Percentiles rank a stretch among this genome's conserved stretches.
Conservation (phyloP, 92 coral and sea anemone genomes). For the Heliopora coerulea region DNA sequence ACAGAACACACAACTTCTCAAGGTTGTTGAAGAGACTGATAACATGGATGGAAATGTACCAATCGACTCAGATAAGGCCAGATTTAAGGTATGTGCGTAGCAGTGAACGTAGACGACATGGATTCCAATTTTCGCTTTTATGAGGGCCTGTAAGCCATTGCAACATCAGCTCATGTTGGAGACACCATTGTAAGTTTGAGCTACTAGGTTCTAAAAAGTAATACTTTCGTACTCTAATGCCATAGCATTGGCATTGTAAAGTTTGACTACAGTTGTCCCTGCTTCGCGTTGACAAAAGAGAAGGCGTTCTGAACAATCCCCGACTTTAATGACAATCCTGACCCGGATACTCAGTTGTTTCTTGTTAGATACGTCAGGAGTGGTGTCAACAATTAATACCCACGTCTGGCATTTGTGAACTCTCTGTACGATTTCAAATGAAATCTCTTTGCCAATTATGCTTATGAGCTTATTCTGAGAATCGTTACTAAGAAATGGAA, state of each 20-base stretch:
- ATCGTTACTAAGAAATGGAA: constrained; percentile 14
- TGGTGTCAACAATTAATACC: constrained; percentile 24
- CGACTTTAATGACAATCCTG: neutral
- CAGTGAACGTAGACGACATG: constrained; percentile 19
- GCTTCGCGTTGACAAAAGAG: constrained; percentile 9
- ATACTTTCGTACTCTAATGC: neutral
- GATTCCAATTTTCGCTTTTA: constrained; percentile 9
- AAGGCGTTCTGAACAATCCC: neutral
- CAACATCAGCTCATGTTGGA: constrained; percentile 7
- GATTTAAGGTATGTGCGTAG: constrained; percentile 8
- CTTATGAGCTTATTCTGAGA: constrained; percentile 12
- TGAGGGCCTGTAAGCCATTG: constrained; percentile 17
- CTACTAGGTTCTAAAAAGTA: neutral
- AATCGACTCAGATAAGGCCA: neutral
- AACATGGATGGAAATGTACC: constrained; percentile 2
- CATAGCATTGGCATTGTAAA: constrained; percentile 23
- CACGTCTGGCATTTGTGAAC: neutral
- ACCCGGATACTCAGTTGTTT: neutral
- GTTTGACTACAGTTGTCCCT: constrained; percentile 10
- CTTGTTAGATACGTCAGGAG: constrained; percentile 12
- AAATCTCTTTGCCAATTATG: constrained; percentile 14
- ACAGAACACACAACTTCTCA: constrained; percentile 33
- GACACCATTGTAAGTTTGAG: constrained; percentile 17
- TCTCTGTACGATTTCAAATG: constrained; percentile 6
- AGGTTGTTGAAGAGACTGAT: constrained; percentile 25